Evolutionary conservation across 2,113 vertebrate species (phyloP).

Genomic region (Cariama cristata): DNA sequence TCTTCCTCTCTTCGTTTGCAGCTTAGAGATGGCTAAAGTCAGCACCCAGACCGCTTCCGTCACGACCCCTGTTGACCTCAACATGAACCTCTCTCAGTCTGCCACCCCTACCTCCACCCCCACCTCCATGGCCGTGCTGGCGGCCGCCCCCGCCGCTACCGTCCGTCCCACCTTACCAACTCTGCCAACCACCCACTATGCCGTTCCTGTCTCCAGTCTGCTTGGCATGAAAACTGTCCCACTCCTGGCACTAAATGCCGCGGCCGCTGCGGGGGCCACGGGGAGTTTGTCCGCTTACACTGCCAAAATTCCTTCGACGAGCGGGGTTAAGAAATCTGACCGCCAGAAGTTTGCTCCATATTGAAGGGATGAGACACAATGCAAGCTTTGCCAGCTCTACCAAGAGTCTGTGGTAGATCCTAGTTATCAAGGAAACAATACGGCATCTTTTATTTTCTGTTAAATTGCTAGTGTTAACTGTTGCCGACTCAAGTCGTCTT

Average conservation of each 20-base stretch:
- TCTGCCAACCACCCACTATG: slow-evolving; percentile 88
- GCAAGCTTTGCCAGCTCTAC: slow-evolving; percentile 68
- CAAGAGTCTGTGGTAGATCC: slow-evolving; percentile 75
- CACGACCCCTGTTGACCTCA: slow-evolving; percentile 89
- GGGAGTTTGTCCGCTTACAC: slow-evolving; percentile 87
- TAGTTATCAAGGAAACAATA: slow-evolving; percentile 72
- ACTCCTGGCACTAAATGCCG: slow-evolving; percentile 87
- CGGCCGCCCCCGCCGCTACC: slow-evolving; percentile 84
- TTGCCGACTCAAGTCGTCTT: slow-evolving; percentile 71
- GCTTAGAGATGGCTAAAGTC: slow-evolving; percentile 98
- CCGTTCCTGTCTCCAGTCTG: slow-evolving; percentile 91
- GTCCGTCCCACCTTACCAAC: slow-evolving; percentile 85
- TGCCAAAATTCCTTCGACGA: slow-evolving; percentile 84
- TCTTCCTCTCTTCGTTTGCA: slow-evolving; percentile 83
- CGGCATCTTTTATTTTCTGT: slow-evolving; percentile 72
- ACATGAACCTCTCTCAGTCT: slow-evolving; percentile 91
- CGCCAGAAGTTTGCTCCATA: slow-evolving; percentile 95
- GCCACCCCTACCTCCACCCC: slow-evolving; percentile 84
- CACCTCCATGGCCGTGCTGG: slow-evolving; percentile 88
- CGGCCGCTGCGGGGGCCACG: slow-evolving; percentile 82
- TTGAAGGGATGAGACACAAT: slow-evolving; percentile 78
- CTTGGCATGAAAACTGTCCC: slow-evolving; percentile 95
- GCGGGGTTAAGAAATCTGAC: slow-evolving; percentile 88
- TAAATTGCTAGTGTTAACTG: slow-evolving; percentile 71
- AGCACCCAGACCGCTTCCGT: slow-evolving; percentile 92